Evolutionary conservation across 2,888 invertebrate species (phyloP).

Genomic region (Eristalis arbustorum): DNA sequence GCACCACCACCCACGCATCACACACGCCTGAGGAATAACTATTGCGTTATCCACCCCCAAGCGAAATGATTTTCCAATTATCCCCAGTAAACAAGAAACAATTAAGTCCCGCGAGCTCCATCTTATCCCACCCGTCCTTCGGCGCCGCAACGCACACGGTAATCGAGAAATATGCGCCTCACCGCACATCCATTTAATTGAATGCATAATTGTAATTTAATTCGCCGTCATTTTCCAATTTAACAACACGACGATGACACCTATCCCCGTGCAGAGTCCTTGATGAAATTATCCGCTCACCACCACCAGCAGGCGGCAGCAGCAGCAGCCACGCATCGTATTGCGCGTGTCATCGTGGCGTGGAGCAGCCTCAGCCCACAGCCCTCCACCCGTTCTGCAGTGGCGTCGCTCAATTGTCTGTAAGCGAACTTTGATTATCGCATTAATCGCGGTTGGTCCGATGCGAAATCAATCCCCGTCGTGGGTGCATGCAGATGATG

Average conservation of each 20-base stretch:
- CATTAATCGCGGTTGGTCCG: constrained; percentile 13
- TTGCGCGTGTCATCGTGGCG: background rate
- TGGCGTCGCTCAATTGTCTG: background rate
- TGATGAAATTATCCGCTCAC: constrained; percentile 20
- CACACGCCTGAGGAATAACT: background rate
- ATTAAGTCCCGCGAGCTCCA: background rate
- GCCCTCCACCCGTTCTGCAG: no score
- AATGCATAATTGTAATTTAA: constrained; percentile 44
- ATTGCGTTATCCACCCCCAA: background rate
- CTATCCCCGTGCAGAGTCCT: constrained; percentile 16
- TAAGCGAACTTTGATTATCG: constrained; percentile 25
- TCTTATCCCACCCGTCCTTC: background rate
- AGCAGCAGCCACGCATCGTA: constrained; percentile 5
- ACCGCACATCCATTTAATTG: constrained; percentile 27
- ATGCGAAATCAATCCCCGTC: background rate
- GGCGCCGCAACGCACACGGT: background rate
- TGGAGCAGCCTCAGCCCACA: background rate
- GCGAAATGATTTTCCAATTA: constrained; percentile 14
- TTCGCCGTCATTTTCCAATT: constrained; percentile 43
- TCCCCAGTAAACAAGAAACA: constrained; percentile 23
- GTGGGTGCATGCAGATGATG: background rate
- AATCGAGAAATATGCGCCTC: constrained; percentile 24
- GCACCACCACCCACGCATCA: background rate
- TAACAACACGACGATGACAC: constrained; percentile 16
- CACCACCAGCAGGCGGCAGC: background rate